phyloP scores from a whole-genome alignment of 1,140 invertebrate genomes.

The Eurosta solidaginis region DNA sequence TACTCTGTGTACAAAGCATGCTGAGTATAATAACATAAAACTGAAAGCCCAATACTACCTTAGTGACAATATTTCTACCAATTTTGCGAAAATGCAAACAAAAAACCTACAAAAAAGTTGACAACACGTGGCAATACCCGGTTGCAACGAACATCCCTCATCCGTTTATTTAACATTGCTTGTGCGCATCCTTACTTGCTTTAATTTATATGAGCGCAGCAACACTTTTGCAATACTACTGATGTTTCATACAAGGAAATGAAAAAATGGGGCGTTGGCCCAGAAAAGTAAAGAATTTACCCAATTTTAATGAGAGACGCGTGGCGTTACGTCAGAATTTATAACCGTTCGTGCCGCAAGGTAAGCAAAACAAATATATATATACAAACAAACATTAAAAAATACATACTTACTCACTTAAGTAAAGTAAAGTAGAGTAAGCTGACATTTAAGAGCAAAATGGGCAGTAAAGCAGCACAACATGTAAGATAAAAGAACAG shows the following conservation, averaged over 20 bases:
- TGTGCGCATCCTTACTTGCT: neutral
- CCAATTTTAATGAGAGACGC: slow-evolving; percentile 13
- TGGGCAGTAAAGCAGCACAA: neutral
- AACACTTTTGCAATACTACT: neutral
- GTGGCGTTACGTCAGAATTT: slow-evolving; percentile 11
- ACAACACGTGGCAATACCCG: neutral
- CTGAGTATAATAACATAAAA: too few relatives aligned
- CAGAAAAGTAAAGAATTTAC: neutral
- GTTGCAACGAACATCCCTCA: neutral
- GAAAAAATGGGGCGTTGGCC: too few relatives aligned
- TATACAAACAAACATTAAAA: neutral
- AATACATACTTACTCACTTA: neutral
- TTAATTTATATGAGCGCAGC: slow-evolving; percentile 1
- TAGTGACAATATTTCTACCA: too few relatives aligned
- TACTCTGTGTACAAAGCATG: too few relatives aligned
- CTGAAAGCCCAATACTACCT: too few relatives aligned
- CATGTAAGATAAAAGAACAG: neutral
- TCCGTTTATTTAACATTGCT: neutral
- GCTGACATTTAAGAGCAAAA: neutral
- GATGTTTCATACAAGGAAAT: too few relatives aligned
- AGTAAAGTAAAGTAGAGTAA: neutral
- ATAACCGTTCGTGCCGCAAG: neutral
- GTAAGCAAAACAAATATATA: neutral
- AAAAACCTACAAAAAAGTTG: too few relatives aligned
- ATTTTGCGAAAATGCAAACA: too few relatives aligned